Base-by-base conservation (phyloP, 2,888 invertebrate genomes). In the Argyra leucocephala region DNA sequence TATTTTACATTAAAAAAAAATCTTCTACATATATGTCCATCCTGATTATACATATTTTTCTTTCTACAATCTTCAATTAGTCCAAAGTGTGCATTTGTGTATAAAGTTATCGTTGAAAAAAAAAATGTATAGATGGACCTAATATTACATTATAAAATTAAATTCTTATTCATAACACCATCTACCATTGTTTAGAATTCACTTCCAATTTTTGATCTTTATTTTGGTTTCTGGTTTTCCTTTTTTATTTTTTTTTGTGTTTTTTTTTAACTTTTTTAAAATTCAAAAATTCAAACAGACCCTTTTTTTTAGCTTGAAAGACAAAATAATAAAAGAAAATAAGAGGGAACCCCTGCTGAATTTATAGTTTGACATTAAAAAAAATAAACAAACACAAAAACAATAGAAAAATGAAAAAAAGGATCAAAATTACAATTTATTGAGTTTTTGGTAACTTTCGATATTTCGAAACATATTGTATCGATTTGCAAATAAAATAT, bases 401-500 rank as follows among this genome's bases (percentile, higher is more conserved):
- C 37, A 37, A 15, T 10, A 37, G 12, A 15, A 37, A 37, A 37
- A 31, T 10, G 2, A 48, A 48, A 48, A 48, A 48, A 48, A 48
- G 48, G 48, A 48, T 48, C 48, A 18, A 48, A 18, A 18, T 48
- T n/a, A 18, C 12, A 48, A 48, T 48, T 48, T 48, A 48, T 48
- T 48, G 48, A 48, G 48, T 48, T 48, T 18, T 48, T 48, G 48
- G 48, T n/a, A 48, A 48, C 48, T 48, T 48, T 48, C 48, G 48
- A 48, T 48, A 48, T 37, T 48, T 48, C n/a, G 18, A 48, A 31
- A 48, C 48, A 48, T 48, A 48, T 48, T 48, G 48, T 48, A 48
- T 48, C 48, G 48, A 48, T 48, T 48, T 48, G 18, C 48, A 48
- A 48, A 48, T 48, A 48, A 48, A 48, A 48, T 48, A 48, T 48